A percentile compares a stretch with the other conserved stretches of the same genome.
Evolutionary conservation across 1,140 invertebrate genomes (phyloP).

Genomic region (Danaus melanippus): DNA sequence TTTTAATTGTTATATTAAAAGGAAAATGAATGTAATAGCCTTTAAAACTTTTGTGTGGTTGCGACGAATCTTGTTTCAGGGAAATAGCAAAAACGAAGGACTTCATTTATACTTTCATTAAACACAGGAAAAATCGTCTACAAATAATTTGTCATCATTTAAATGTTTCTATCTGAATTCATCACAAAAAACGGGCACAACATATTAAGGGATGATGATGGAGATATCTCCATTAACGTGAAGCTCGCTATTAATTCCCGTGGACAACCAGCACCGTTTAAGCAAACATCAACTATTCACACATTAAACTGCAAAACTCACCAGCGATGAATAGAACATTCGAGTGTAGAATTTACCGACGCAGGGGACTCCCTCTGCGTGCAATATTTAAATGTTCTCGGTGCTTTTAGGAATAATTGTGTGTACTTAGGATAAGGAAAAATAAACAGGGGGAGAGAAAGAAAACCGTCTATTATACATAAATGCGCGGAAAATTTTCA

Average conservation of each 20-base stretch:
- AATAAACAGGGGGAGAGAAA: constrained; percentile 24
- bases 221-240: constrained; percentile 27
- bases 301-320: constrained; percentile 27
- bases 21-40: too few species aligned
- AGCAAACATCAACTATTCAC: constrained; percentile 29
- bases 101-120: too few species aligned
- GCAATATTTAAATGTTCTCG: neutral
- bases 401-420: constrained; percentile 21
- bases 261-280: constrained; percentile 14
- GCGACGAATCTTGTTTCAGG: too few species aligned
- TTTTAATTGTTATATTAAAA: too few species aligned
- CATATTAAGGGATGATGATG: constrained; percentile 27
- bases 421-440: constrained; percentile 33
- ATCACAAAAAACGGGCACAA: constrained; percentile 9
- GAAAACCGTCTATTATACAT: constrained; percentile 15
- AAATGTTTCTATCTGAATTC: too few species aligned
- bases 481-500: constrained; percentile 14
- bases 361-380: constrained; percentile 7
- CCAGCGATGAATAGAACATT: constrained; percentile 26
- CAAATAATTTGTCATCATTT: too few species aligned
- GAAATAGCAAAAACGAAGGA: too few species aligned
- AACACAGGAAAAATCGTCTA: too few species aligned
- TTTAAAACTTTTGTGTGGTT: too few species aligned
- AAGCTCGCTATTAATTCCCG: constrained; percentile 24
- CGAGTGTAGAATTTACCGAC: constrained; percentile 19